phyloP scores from a whole-genome alignment of 2,113 vertebrate genomes.

The Otolemur garnettii region DNA sequence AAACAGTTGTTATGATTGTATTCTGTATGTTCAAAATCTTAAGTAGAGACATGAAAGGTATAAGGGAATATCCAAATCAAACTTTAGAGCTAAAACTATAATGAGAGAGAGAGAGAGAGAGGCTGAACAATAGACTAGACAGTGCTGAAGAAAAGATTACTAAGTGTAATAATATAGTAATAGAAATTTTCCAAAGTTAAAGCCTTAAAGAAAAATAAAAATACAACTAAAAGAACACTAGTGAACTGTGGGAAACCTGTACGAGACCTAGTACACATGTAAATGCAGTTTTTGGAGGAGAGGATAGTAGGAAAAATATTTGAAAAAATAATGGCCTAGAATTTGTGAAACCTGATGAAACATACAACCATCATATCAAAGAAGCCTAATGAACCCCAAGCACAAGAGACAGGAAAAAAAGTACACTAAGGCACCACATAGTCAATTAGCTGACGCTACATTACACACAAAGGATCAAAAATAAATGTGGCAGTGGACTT shows the following conservation, averaged over 20 bases:
- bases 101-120: not conserved
- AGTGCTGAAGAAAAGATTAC: not conserved
- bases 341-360: not conserved
- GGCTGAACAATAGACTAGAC: not conserved
- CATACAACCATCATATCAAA: not conserved
- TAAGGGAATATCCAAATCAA: not conserved
- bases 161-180: not conserved
- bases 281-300: not conserved
- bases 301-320: not conserved
- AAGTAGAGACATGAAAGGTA: not conserved
- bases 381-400: not conserved
- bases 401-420: not conserved
- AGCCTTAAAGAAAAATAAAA: not conserved
- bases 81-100: not conserved
- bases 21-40: not conserved
- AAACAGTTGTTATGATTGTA: not conserved
- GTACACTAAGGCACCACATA: not conserved
- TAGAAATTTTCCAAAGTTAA: not conserved
- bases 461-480: not conserved
- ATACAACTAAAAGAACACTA: not conserved
- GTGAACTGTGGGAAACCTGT: constrained; percentile 1
- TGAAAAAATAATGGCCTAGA: constrained; percentile 1
- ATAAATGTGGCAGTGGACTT: not conserved
- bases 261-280: not conserved
- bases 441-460: not conserved